Base-by-base conservation (phyloP, 2,888 invertebrate species). In the Spilosoma lubricipeda region DNA sequence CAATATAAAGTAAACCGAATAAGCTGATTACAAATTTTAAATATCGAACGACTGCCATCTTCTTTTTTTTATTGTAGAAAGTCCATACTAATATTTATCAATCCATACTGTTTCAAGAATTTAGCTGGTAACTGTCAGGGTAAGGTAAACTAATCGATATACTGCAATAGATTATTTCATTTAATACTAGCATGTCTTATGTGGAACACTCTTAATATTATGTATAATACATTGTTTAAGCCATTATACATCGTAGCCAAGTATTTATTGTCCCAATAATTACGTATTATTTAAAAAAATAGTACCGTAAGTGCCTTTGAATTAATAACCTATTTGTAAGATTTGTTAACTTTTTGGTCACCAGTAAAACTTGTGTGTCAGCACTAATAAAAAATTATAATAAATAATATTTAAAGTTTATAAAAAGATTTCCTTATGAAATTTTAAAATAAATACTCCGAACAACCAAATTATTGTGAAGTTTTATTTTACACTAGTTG, bases 291-390 rank as follows among this genome's bases (percentile, higher is more conserved):
- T 36, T 36, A 56, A 27, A 63, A 59, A 1, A 56, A 36, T 15
- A 56, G n/a, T 56, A 4, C 56, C 39, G 4, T 70, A 70, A 56
- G 69, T 70, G 69, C 69, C 69, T 59, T 70, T 59, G 39, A n/a
- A 27, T 18, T n/a, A 4, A 13, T 2, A 36, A 13, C 1, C 63
- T 63, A 30, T 63, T 30, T 18, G 27, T 63, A 63, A 63, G 63
- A 30, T 30, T 63, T 63, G 15, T 30, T 30, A 63, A 5, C 18
- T 18, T 63, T 63, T 63, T 63, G 30, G 18, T 56, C 36, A 56
- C 56, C 11, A 9, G 8, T 59, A 70, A 18, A 18, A 69, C 2
- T 30, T 59, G 69, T 59, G 56, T 70, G 56, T 70, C 36, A 36
- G 69, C 69, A 70, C 69, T 18, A 27, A 70, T 18, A 39, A 27